phyloP scores from a whole-genome alignment of 2,113 vertebrate species.

The Gadus macrocephalus region DNA sequence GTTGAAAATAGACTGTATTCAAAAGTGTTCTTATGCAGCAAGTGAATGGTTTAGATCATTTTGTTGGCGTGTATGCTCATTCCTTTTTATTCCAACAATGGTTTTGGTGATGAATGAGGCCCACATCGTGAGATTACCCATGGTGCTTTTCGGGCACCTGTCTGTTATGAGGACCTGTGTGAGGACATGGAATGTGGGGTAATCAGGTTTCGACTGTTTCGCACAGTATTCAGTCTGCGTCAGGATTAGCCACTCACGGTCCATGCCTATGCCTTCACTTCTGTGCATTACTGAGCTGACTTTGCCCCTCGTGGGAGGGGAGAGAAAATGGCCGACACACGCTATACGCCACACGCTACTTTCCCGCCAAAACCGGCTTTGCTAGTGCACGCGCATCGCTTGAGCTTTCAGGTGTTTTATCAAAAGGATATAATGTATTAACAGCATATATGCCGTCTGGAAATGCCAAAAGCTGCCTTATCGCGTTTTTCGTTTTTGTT shows the following conservation, averaged over 20 bases:
- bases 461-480: slow-evolving; percentile 78
- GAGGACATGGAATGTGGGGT: slow-evolving; percentile 21
- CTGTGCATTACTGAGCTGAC: slow-evolving; percentile 29
- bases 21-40: slow-evolving; percentile 66
- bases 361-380: not conserved
- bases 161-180: slow-evolving; percentile 48
- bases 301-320: not conserved
- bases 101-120: no score
- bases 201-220: slow-evolving; percentile 51
- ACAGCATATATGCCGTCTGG: slow-evolving; percentile 62
- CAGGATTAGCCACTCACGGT: slow-evolving; percentile 37
- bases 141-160: slow-evolving; percentile 27
- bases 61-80: not conserved
- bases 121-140: slow-evolving; percentile 33
- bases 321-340: no score
- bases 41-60: slow-evolving; percentile 29
- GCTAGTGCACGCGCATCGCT: slow-evolving; percentile 48
- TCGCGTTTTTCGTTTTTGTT: slow-evolving; percentile 45
- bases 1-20: slow-evolving; percentile 42
- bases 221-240: slow-evolving; percentile 28
- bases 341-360: no score
- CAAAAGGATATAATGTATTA: slow-evolving; percentile 57
- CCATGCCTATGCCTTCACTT: slow-evolving; percentile 34
- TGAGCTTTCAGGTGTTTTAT: slow-evolving; percentile 63
- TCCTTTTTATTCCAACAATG: not conserved